Base-by-base conservation (phyloP, 2,797 vertebrate species). In the Aldrovandia affinis region DNA sequence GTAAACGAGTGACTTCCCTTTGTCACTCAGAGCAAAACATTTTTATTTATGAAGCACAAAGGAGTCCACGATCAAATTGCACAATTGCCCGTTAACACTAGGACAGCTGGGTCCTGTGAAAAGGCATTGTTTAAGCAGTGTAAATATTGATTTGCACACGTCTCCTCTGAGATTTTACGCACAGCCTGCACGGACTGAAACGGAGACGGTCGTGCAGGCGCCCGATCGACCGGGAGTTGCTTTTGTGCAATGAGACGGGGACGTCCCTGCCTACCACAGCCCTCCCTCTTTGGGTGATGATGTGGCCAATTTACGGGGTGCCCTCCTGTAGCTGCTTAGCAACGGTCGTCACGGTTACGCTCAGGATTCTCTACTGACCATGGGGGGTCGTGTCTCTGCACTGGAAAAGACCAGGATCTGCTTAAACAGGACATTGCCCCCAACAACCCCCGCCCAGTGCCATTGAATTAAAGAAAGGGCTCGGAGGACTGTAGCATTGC, bases 1-100 rank as follows among this genome's bases (percentile, higher is more conserved):
- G 61, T 54, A 80, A 65, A 50, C 73, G 75, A 63, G 47, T 68
- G 81, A 79, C 33, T 63, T 59, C 36, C 54, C 65, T 59, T 65
- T 70, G n/a, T 12, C n/a, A 70, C 14, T 68, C 22, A 39, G 33
- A 18, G 63, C 30, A 68, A 33, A 68, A 68, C 22, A n/a, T 63
- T 81, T 55, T 47, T 65, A 36, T 47, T 63, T 10, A 81, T 3
- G 20, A 65, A 2, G 18, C 33, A 68, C 80, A 82, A 42, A 82
- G 68, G 50, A 82, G 18, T 42, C 14, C 33, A 57, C 59, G 54
- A 55, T 28, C 54, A n/a, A 59, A 81, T 22, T 59, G 54, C 7
- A 57, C 28, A 57, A 57, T 57, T 80, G 30, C 55, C 54, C 79
- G 59, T 80, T 80, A 28, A 4, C 57, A 61, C 57, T n/a, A 61